Percentiles rank a stretch among this genome's conserved stretches.
Conservation (phyloP, 1,140 invertebrate species). For the Episyrphus balteatus region DNA sequence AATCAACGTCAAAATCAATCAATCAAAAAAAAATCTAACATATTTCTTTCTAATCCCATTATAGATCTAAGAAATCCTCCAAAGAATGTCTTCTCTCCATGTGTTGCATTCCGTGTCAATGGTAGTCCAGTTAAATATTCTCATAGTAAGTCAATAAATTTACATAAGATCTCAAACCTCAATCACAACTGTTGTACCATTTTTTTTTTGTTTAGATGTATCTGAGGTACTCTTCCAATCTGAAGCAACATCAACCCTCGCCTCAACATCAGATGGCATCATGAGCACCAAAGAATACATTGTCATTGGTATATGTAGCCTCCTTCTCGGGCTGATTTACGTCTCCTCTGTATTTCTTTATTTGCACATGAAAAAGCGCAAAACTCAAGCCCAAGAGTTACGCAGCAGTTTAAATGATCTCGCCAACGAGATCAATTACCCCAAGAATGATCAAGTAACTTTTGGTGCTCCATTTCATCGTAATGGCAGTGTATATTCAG, state of each 20-base stretch:
- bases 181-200: neutral
- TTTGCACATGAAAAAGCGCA: conserved; percentile 53
- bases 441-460: conserved; percentile 34
- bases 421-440: conserved; percentile 29
- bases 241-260: conserved; percentile 46
- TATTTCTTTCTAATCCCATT: neutral
- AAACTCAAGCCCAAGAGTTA: conserved; percentile 21
- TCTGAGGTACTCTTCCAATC: conserved; percentile 66
- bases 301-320: conserved; percentile 67
- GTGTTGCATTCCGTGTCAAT: conserved; percentile 71
- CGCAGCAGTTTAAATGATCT: conserved; percentile 25
- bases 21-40: no score
- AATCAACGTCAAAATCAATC: no score
- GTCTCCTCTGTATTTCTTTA: conserved; percentile 72
- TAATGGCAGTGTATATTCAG: conserved; percentile 27
- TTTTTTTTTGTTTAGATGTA: conserved; percentile 42
- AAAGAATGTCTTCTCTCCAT: conserved; percentile 58
- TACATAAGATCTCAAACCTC: neutral
- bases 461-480: conserved; percentile 27
- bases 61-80: conserved; percentile 22
- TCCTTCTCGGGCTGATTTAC: conserved; percentile 70
- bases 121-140: conserved; percentile 56
- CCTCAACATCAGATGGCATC: conserved; percentile 38
- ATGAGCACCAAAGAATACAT: conserved; percentile 61
- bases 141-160: conserved; percentile 46